These are phyloP conservation scores for Poeciliopsis retropinna DNA, from an alignment of 2,113 vertebrate species.

Conservation along the genomic window DNA sequence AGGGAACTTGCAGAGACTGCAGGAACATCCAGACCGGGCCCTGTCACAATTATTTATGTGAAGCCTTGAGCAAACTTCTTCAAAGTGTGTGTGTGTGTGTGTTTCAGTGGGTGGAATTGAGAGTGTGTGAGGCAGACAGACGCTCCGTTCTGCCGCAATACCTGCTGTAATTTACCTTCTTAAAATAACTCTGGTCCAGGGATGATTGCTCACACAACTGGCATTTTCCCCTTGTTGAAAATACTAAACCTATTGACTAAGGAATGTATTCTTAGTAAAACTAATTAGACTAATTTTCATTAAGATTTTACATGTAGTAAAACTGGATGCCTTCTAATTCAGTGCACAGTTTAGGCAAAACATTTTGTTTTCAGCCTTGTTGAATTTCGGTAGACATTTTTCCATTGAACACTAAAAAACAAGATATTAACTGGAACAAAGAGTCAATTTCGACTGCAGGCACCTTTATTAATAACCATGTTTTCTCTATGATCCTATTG, in stretches of 20 bases:
- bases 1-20: slow-evolving; percentile 21
- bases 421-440: too few relatives aligned
- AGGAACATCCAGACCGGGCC: slow-evolving; percentile 36
- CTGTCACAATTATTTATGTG: slow-evolving; percentile 62
- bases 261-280: neutral
- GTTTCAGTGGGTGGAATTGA: neutral
- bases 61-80: slow-evolving; percentile 48
- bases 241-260: neutral
- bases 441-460: neutral
- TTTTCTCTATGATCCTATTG: too few relatives aligned
- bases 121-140: slow-evolving; percentile 16
- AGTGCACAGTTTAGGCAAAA: neutral
- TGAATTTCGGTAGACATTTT: neutral
- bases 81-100: neutral
- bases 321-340: neutral
- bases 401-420: neutral
- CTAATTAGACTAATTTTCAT: neutral
- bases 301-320: neutral
- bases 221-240: neutral
- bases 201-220: neutral
- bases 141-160: slow-evolving; percentile 10
- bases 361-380: neutral
- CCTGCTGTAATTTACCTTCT: neutral
- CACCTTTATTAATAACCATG: too few relatives aligned
- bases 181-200: neutral